Percentiles rank a stretch among this genome's conserved stretches.
These are phyloP conservation scores for Suricata suricatta DNA, from an alignment of 2,113 vertebrate genomes.

Conservation along the genomic window DNA sequence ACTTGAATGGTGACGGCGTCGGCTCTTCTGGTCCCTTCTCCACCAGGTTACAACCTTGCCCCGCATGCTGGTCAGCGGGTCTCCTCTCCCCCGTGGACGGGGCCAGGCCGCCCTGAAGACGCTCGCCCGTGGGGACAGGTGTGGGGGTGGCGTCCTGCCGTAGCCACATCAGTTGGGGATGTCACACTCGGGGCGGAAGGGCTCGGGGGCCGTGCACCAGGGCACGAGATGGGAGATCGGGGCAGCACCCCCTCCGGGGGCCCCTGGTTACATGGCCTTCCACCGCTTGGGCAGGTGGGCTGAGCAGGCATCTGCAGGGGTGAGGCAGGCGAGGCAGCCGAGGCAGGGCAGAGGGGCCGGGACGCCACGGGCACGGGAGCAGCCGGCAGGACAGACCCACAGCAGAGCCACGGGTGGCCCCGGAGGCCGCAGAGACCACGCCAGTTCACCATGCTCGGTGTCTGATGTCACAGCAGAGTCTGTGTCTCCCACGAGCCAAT, in stretches of 20 bases:
- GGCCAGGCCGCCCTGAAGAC: neutral
- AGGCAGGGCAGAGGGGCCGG: neutral
- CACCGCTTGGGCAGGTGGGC: rapidly evolving
- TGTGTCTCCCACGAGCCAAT: neutral
- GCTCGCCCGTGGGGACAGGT: neutral
- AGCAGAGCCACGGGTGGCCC: neutral
- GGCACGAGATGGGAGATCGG: neutral
- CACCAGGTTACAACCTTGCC: no score
- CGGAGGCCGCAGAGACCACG: neutral
- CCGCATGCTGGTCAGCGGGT: rapidly evolving
- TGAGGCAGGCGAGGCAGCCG: neutral
- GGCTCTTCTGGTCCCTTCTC: neutral
- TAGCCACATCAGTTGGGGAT: neutral
- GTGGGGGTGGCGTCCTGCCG: no score
- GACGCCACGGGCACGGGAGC: rapidly evolving
- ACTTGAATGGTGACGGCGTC: neutral
- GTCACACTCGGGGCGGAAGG: no score
- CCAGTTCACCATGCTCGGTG: neutral
- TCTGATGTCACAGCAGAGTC: neutral
- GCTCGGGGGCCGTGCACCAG: neutral
- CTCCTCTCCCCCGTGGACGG: rapidly evolving
- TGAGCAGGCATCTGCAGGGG: neutral
- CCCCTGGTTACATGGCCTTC: rapidly evolving
- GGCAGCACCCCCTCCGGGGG: neutral
- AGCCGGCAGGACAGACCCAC: neutral